Evolutionary conservation across 2,113 vertebrate species (phyloP).

Genomic region (Benitochromis conjunctus): DNA sequence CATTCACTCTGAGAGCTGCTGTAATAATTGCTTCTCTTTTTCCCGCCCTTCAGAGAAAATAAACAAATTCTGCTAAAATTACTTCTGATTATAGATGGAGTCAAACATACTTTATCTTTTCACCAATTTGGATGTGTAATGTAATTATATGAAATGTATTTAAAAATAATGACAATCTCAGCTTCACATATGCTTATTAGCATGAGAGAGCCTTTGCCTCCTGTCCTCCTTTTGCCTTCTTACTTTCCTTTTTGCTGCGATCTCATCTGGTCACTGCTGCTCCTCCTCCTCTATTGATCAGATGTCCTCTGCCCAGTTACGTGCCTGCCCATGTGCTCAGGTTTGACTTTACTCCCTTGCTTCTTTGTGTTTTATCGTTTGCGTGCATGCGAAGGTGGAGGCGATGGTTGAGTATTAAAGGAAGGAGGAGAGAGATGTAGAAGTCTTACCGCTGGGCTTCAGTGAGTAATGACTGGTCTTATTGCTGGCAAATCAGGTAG

Average conservation of each 20-base stretch:
- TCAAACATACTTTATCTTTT: not conserved
- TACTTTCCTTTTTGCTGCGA: not conserved
- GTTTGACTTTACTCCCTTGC: not conserved
- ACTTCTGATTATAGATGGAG: not conserved
- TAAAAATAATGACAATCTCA: not conserved
- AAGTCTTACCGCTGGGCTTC: constrained; percentile 36
- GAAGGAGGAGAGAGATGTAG: not conserved
- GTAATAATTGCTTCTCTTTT: constrained; percentile 5
- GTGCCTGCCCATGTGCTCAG: constrained; percentile 2
- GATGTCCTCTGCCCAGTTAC: not conserved
- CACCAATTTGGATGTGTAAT: not conserved
- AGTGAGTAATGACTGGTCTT: constrained; percentile 52
- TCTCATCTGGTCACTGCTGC: not conserved
- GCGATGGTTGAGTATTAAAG: not conserved
- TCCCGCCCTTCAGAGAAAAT: not conserved
- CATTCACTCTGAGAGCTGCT: constrained; percentile 17
- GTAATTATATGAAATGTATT: constrained; percentile 1
- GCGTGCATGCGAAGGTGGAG: not conserved
- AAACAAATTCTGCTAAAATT: constrained; percentile 8
- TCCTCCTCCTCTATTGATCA: constrained; percentile 35
- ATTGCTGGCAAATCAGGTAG: constrained; percentile 42
- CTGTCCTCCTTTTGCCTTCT: not conserved
- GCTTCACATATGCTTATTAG: not conserved
- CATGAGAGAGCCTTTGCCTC: not conserved
- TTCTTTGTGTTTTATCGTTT: constrained; percentile 20